Base-by-base conservation (phyloP, 2,113 vertebrate species). In the Andinoacara biseriatus region DNA sequence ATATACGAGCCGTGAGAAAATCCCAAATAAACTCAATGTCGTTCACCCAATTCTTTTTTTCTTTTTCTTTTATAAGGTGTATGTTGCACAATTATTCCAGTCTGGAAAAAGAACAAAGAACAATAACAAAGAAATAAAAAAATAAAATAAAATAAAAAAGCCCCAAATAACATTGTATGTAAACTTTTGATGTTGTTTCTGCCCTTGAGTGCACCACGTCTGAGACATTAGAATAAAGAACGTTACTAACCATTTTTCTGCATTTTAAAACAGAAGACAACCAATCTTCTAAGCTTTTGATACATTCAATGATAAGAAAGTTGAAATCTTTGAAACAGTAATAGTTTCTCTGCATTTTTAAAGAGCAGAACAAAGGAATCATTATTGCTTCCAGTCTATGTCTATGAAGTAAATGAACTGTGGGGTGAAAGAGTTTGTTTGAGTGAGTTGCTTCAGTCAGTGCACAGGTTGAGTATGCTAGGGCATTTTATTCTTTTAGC, bases 381-480 rank as follows among this genome's bases (percentile, higher is more conserved):
- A 17, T 5, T 74, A 31, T n/a, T 57, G 49, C 2, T 10, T 57
- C 7, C 20, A 57, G 72, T 59, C 6, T 13, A 38, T 56, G 18
- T 56, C 49, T 31, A 49, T 69, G 24, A 69, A 2, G 18, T 1
- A n/a, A 56, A 57, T 35, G 20, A 17, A 74, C 3, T 35, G 49
- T 35, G 31, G 1, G 69, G 52, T 38, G 52, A 74, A 57, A 74
- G 72, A 57, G 72, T 82, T 82, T 61, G 59, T 82, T 43, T 26
- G 76, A 72, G 6, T 62, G 24, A 17, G 18, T 38, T 6, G 10
- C 52, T 63, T 26, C 31, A 54, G 67, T 72, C 17, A 54, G 4
- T 20, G 46, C 67, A 52, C 65, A 31, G 20, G 13, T 57, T 20
- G 0, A 63, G 11, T 46, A 59, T 22, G 35, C 17, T 1, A 2